Conservation (phyloP, 2,113 vertebrate species). For the Picathartes gymnocephalus region DNA sequence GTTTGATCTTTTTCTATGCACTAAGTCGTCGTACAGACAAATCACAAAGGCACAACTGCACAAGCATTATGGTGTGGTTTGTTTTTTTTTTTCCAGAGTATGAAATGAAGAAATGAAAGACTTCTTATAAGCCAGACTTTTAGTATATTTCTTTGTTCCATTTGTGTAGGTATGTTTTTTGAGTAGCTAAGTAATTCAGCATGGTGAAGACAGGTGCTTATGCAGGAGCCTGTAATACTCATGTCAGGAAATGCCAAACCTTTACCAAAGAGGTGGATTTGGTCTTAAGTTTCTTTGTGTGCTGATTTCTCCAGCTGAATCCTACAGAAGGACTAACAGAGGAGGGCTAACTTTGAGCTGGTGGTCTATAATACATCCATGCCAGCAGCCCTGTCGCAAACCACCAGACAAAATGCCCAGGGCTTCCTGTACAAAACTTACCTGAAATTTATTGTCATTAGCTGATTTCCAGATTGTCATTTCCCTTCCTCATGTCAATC, state of each 20-base stretch:
- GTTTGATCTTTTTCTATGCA: not conserved
- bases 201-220: not conserved
- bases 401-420: not conserved
- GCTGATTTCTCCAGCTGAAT: not conserved
- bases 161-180: not conserved
- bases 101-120: not conserved
- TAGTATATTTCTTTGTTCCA: fast-evolving
- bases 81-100: not conserved
- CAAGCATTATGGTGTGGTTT: not conserved
- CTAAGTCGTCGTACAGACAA: not conserved
- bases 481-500: not conserved
- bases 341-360: not conserved
- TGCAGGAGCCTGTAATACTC: not conserved
- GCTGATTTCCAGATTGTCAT: not conserved
- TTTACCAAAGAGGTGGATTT: not conserved
- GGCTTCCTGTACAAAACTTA: not conserved
- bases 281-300: not conserved
- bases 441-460: not conserved
- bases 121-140: not conserved
- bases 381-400: not conserved
- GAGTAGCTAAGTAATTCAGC: not conserved
- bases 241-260: not conserved
- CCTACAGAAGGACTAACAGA: not conserved
- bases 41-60: not conserved
- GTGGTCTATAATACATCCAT: not conserved